phyloP scores from a whole-genome alignment of 2,888 invertebrate species.

The Hemaris fuciformis region DNA sequence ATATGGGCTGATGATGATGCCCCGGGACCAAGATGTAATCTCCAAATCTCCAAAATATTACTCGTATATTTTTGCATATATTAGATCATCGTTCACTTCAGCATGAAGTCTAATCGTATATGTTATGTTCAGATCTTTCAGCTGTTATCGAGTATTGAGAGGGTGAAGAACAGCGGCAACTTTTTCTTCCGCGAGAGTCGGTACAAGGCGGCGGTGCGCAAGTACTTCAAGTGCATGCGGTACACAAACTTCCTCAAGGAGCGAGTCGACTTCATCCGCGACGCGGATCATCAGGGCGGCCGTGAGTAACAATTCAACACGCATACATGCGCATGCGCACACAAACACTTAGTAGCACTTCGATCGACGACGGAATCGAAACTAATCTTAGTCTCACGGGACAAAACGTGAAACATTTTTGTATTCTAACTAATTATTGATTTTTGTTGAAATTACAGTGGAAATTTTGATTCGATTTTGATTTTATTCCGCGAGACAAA shows the following conservation, averaged over 20 bases:
- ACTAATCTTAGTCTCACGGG: not conserved
- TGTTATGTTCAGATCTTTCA: slow-evolving; percentile 62
- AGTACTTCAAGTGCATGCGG: slow-evolving; percentile 90
- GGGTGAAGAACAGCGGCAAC: slow-evolving; percentile 88
- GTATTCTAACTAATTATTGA: no score
- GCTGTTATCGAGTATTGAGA: slow-evolving; percentile 76
- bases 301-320: slow-evolving; percentile 41
- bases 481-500: no score
- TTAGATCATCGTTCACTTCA: not conserved
- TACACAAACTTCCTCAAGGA: slow-evolving; percentile 79
- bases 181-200: slow-evolving; percentile 82
- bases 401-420: not conserved
- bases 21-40: no score
- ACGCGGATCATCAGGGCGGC: slow-evolving; percentile 27
- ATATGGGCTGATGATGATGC: no score
- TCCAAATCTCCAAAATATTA: not conserved
- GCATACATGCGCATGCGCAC: no score
- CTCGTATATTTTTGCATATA: not conserved
- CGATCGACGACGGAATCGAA: no score
- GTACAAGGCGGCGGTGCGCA: slow-evolving; percentile 84
- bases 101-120: not conserved
- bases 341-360: no score
- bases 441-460: no score
- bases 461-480: no score
- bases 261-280: slow-evolving; percentile 32